Evolutionary conservation across 2,113 vertebrate genomes (phyloP), one percentile per base, ranked within the genome.

Genomic region (Thamnophis sirtalis): DNA sequence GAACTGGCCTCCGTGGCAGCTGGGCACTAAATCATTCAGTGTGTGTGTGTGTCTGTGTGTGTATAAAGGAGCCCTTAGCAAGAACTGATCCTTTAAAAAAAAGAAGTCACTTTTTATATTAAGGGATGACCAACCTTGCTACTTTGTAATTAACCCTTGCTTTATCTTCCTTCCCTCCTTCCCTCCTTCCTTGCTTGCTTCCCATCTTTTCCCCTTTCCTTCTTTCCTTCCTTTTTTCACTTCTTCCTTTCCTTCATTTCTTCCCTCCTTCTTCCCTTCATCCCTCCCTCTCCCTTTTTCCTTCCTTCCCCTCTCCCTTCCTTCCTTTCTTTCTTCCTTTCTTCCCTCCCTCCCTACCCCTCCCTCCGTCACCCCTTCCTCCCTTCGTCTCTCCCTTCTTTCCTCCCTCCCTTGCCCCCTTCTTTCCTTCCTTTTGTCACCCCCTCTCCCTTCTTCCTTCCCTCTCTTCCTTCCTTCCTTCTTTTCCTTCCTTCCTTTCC

Each of bases 391-490:
- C 21, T 21, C 22, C 2, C 3, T 8, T 0, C 2, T 0, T 9
- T 0, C 58, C 0, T 26, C 0, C 22, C 3, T 3, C 22, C 7
- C 1, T 22, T 3, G 8, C 2, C 1, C 0, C 8, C 2, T 22
- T 8, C 21, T 6, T 22, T 2, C 21, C 56, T 24, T 19, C 51
- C 13, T 2, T 2, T 2, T 3, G 2, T 10, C 13, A 4, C 51
- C 51, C 10, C 51, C 53, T 4, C 4, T 5, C 5, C 21, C 2
- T 1, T 7, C 5, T 55, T 2, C 19, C 6, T 60, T 3, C 56
- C 43, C 3, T 9, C 21, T 21, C 1, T 7, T 21, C 55, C 6
- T 24, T 7, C 56, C 6, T 24, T 8, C 24, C 0, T 6, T 4
- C 17, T 5, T 1, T 5, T 9, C 3, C 60, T 0, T 11, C 3